These are phyloP conservation scores for Nemotelus pantherinus DNA, from an alignment of 2,888 invertebrate genomes.

Conservation along the genomic window DNA sequence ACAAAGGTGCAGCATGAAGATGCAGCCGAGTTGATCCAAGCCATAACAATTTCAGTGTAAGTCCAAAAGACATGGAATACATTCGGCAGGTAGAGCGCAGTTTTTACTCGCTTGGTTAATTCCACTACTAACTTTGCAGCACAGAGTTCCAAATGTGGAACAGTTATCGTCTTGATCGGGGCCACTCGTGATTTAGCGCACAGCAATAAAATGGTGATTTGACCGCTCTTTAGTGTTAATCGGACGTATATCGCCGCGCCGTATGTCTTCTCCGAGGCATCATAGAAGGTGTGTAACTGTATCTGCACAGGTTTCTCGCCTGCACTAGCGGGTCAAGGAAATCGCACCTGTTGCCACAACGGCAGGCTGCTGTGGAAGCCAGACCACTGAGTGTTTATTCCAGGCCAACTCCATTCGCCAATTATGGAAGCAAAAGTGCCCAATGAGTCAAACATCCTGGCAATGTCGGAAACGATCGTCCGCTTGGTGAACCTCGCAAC, in stretches of 20 bases:
- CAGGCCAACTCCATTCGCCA: too few relatives aligned
- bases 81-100: not conserved
- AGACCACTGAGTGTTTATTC: too few relatives aligned
- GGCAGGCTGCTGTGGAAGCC: too few relatives aligned
- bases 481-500: too few relatives aligned
- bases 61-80: not conserved
- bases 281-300: not conserved
- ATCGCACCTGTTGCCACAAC: too few relatives aligned
- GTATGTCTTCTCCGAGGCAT: too few relatives aligned
- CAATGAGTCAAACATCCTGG: too few relatives aligned
- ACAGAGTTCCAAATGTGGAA: not conserved
- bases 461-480: too few relatives aligned
- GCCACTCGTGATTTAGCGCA: not conserved
- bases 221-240: not conserved
- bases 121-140: not conserved
- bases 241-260: not conserved
- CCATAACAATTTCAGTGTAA: not conserved
- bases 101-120: not conserved
- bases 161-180: slow-evolving; percentile 1
- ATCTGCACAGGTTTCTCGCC: not conserved
- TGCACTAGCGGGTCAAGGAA: not conserved
- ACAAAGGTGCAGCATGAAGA: not conserved
- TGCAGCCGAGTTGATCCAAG: not conserved
- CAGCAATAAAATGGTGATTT: not conserved
- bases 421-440: too few relatives aligned